phyloP scores from a whole-genome alignment of 2,888 invertebrate genomes.

The Sarcophaga carnaria region DNA sequence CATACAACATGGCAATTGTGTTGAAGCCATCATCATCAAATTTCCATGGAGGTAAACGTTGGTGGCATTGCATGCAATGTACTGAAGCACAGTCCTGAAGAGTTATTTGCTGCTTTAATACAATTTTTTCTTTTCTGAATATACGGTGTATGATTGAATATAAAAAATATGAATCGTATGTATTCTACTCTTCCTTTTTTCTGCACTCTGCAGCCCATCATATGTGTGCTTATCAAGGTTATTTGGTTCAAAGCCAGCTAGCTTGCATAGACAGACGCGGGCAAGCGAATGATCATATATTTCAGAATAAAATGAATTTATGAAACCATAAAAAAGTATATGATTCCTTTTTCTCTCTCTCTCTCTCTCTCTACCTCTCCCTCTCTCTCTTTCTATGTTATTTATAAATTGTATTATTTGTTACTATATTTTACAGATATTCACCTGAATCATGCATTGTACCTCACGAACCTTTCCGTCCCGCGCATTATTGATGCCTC shows the following conservation, averaged over 20 bases:
- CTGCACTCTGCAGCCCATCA: background rate
- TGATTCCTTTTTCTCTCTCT: background rate
- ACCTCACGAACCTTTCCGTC: constrained; percentile 80
- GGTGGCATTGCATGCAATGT: background rate
- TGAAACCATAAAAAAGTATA: background rate
- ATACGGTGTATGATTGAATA: too few species aligned
- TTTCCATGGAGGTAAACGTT: background rate
- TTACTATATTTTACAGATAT: constrained; percentile 73
- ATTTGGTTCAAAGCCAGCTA: constrained; percentile 16
- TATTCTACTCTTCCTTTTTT: background rate
- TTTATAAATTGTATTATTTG: constrained; percentile 63
- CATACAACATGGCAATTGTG: background rate
- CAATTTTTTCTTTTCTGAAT: too few species aligned
- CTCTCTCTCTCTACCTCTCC: too few species aligned
- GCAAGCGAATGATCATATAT: background rate
- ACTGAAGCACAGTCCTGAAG: too few species aligned
- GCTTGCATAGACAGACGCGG: background rate
- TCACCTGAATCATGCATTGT: constrained; percentile 78
- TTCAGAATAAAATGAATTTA: background rate
- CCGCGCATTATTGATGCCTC: constrained; percentile 81
- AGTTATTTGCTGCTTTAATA: too few species aligned
- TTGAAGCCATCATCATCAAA: background rate
- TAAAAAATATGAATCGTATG: constrained; percentile 34
- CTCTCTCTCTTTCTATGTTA: background rate
- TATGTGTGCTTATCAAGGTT: constrained; percentile 15